Evolutionary conservation across 2,113 vertebrate genomes (phyloP).

Genomic region (Cyanoderma ruficeps): DNA sequence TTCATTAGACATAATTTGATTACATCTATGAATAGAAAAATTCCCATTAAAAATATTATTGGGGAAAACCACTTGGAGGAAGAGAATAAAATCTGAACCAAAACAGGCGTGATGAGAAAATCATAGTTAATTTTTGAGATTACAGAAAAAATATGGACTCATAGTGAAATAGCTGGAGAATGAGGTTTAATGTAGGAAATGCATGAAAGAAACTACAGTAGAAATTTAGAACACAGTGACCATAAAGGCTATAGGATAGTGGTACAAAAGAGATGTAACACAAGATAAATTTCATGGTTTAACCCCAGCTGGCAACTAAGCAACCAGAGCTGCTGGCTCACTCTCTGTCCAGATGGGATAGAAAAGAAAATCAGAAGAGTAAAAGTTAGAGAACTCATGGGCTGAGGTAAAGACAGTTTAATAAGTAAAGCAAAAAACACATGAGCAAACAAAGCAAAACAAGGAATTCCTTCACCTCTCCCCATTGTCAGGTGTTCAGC

Average conservation of each 20-base stretch:
- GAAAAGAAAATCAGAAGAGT: background rate
- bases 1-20: background rate
- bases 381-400: background rate
- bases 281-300: background rate
- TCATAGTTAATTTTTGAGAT: background rate
- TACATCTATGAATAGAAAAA: background rate
- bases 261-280: background rate
- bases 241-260: background rate
- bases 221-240: background rate
- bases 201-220: background rate
- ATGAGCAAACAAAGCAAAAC: fast-evolving
- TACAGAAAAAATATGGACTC: background rate
- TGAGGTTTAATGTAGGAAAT: background rate
- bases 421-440: background rate
- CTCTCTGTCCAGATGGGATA: no score
- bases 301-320: background rate
- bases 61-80: background rate
- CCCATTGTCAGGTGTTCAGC: background rate
- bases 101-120: background rate
- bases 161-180: background rate
- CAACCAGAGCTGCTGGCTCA: background rate
- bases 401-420: background rate
- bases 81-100: background rate
- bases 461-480: background rate
- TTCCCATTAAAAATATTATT: background rate